Evolutionary conservation across 2,888 invertebrate species (phyloP), one percentile per base, ranked within the genome.

Genomic region (Dichetophora obliterata): DNA sequence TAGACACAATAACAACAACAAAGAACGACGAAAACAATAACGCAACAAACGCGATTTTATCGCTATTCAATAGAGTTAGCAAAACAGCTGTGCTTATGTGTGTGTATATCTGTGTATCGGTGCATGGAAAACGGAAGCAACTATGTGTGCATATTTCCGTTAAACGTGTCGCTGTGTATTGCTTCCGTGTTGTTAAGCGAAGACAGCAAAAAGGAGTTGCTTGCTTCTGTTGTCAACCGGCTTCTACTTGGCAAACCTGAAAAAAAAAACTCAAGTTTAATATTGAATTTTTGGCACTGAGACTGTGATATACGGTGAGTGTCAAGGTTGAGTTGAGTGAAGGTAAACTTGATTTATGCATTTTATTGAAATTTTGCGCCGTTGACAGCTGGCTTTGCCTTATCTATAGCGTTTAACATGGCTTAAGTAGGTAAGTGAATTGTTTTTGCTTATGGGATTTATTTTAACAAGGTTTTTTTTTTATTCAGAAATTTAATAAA

Each of bases 11-110:
- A 48, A 68, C 31, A 34, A 54, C 14, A 54, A 57, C 54, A 70
- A 22, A 22, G 57, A 61, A 27, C 48, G 3, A 68, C 43, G 22
- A 48, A 37, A 68, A 48, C 68, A 68, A 76, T 73, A 76, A 74
- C 78, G 78, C 80, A 80, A 81, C 85, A 84, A 83, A 85, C 85
- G 87, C 87, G 87, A 87, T 86, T 86, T 87, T 86, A 86, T 86
- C 86, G 85, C 85, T 83, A 86, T 86, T 86, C 86, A 86, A 86
- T 87, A 86, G 86, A 86, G 24, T 14, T 34, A 14, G n/a, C 57
- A 24, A 59, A 24, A 66, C 43, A 34, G 31, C 19, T 54, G 22
- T 48, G 68, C 54, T 8, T 37, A 57, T n/a, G 37, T 57, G 54
- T 50, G 22, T 69, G 31, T 75, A 19, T 24, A 31, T 27, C 16